phyloP scores from a whole-genome alignment of 2,113 vertebrate genomes.

The Bettongia penicillata region DNA sequence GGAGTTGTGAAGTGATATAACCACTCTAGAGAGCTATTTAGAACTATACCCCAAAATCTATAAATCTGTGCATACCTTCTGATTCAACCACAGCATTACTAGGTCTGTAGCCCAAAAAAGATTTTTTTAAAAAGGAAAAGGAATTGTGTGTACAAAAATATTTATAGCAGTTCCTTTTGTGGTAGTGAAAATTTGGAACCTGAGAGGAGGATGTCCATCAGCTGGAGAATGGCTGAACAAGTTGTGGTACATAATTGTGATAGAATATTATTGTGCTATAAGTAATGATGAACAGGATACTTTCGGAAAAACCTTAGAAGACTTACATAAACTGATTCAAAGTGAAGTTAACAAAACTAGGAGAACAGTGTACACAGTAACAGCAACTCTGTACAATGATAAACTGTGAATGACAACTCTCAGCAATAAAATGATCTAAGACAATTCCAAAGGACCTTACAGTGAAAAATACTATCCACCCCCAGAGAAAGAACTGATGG shows the following conservation, averaged over 20 bases:
- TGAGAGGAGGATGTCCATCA: background rate
- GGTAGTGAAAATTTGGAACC: background rate
- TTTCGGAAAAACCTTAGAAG: background rate
- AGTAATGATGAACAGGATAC: background rate
- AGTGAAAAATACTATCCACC: background rate
- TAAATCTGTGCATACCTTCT: background rate
- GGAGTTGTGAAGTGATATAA: background rate
- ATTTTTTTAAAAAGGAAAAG: background rate
- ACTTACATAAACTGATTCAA: background rate
- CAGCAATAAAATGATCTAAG: background rate
- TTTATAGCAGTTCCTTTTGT: background rate
- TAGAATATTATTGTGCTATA: background rate
- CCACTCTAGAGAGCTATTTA: background rate
- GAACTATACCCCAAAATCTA: background rate
- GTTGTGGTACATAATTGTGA: background rate
- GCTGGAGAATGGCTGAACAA: background rate
- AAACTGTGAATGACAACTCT: background rate
- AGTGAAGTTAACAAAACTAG: background rate
- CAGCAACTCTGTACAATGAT: background rate
- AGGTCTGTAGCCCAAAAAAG: background rate
- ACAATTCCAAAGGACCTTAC: background rate
- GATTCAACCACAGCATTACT: background rate
- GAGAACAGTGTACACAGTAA: background rate
- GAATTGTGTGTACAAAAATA: background rate
- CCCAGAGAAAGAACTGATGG: background rate